A percentile compares a stretch with the other conserved stretches of the same genome.
These are phyloP conservation scores for Oreortyx pictus DNA, from an alignment of 2,797 vertebrate species.

Conservation along the genomic window DNA sequence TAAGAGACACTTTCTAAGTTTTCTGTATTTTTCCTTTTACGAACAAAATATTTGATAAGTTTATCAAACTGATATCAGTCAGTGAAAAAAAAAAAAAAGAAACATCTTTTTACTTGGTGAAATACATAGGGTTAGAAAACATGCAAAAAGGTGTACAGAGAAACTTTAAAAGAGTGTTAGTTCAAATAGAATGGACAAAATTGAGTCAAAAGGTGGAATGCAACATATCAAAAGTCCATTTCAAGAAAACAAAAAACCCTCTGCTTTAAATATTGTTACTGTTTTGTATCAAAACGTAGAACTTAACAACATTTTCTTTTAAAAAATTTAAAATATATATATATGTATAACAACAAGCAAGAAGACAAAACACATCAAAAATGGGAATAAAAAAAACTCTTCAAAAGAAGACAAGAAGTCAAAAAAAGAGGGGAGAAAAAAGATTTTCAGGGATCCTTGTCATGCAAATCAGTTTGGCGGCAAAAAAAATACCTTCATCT, in stretches of 20 bases:
- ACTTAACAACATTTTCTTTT: conserved; percentile 82
- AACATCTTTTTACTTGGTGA: conserved; percentile 76
- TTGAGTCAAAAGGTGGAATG: conserved; percentile 91
- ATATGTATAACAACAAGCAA: conserved; percentile 92
- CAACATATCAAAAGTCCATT: conserved; percentile 92
- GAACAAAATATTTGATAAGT: conserved; percentile 51
- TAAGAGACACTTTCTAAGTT: conserved; percentile 82
- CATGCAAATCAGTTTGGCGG: conserved; percentile 98
- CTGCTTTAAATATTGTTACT: conserved; percentile 80
- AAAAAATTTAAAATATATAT: conserved; percentile 84
- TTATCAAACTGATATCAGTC: conserved; percentile 68
- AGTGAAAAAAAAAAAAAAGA: conserved; percentile 76
- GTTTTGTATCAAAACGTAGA: conserved; percentile 82
- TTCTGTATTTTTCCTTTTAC: conserved; percentile 40
- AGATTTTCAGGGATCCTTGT: conserved; percentile 88
- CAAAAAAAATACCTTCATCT: conserved; percentile 99
- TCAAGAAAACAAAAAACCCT: conserved; percentile 85
- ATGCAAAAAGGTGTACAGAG: conserved; percentile 92
- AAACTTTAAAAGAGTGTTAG: conserved; percentile 89
- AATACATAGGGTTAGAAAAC: conserved; percentile 87
- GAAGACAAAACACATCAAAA: conserved; percentile 99
- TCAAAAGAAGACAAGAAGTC: conserved; percentile 99
- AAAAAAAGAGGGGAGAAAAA: conserved; percentile 96
- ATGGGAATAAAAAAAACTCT: conserved; percentile 91
- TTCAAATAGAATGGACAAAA: conserved; percentile 83